phyloP scores from a whole-genome alignment of 2,797 vertebrate species.

The Poecilia wingei region DNA sequence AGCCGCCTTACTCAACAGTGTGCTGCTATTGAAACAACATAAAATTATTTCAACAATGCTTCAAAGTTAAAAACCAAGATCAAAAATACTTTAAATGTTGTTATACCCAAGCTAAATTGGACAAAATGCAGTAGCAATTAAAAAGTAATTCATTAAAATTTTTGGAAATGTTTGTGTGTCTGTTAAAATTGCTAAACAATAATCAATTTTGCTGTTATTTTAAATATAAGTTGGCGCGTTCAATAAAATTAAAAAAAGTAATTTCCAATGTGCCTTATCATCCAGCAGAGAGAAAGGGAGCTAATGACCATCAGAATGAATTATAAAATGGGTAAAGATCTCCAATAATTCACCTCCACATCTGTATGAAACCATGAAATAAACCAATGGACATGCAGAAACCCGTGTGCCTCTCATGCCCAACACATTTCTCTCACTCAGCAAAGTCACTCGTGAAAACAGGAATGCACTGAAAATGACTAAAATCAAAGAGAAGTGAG shows the following conservation, averaged over 20 bases:
- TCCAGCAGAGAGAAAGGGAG: not conserved
- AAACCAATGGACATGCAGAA: not conserved
- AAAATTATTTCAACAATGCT: not conserved
- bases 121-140: not conserved
- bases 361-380: not conserved
- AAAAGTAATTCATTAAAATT: not conserved
- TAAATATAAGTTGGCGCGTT: too few species aligned
- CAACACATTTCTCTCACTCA: not conserved
- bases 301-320: not conserved
- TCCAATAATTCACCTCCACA: not conserved
- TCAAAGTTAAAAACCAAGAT: not conserved
- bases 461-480: not conserved
- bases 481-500: constrained; percentile 8
- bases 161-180: not conserved
- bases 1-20: not conserved
- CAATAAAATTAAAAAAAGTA: not conserved
- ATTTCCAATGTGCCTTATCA: not conserved
- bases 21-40: not conserved
- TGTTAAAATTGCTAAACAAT: not conserved
- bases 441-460: not conserved
- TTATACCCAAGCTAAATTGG: not conserved
- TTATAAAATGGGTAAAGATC: not conserved
- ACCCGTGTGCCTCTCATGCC: not conserved
- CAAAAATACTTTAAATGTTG: not conserved
- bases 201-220: not conserved